Conservation (phyloP, 2,888 invertebrate genomes). For the Steinernema carpocapsae region DNA sequence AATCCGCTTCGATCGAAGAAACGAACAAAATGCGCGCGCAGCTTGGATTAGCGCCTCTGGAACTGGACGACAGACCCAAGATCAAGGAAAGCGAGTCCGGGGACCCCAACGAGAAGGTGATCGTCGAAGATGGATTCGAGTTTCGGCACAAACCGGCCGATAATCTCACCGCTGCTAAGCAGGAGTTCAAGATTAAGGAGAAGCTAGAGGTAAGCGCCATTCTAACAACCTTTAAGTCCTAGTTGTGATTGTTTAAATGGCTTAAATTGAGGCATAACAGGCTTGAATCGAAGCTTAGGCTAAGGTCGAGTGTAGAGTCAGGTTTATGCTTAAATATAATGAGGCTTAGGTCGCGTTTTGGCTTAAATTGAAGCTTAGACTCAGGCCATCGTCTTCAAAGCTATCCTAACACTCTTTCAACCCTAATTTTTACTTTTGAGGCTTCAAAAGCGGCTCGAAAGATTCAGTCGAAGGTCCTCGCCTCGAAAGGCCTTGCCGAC, state of each 20-base stretch:
- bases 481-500: slow-evolving; percentile 59
- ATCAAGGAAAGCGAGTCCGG: slow-evolving; percentile 61
- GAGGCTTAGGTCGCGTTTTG: too few species aligned
- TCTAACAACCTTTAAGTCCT: background rate
- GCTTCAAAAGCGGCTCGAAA: slow-evolving; percentile 69
- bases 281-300: too few species aligned
- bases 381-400: too few species aligned
- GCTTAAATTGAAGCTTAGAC: too few species aligned
- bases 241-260: background rate
- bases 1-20: slow-evolving; percentile 66
- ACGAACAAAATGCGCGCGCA: slow-evolving; percentile 81
- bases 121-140: slow-evolving; percentile 72
- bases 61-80: slow-evolving; percentile 71
- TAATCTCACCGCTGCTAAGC: slow-evolving; percentile 75
- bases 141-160: slow-evolving; percentile 73
- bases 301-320: too few species aligned
- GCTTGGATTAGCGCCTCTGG: slow-evolving; percentile 89
- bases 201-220: slow-evolving; percentile 73
- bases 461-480: slow-evolving; percentile 74
- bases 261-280: too few species aligned
- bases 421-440: background rate
- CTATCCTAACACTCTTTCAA: too few species aligned
- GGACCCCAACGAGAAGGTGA: slow-evolving; percentile 65
- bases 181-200: slow-evolving; percentile 82
- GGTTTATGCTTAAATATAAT: too few species aligned